These are phyloP conservation scores for Florisuga fusca DNA, from an alignment of 2,797 vertebrate genomes.

Conservation along the genomic window DNA sequence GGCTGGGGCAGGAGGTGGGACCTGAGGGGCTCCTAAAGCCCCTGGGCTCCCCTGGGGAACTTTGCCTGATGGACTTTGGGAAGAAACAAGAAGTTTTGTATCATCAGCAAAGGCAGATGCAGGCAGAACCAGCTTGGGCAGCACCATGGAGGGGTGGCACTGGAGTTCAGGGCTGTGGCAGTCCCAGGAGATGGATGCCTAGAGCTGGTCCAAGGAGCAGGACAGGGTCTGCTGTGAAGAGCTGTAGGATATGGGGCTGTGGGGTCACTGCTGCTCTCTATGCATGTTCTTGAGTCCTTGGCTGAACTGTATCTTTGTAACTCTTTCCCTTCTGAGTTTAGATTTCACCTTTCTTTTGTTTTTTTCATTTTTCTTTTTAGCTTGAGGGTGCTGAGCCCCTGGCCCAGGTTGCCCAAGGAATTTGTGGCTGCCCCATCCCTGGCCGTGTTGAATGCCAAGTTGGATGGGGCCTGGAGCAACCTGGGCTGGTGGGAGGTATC, in stretches of 20 bases:
- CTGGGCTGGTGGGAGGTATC: too few relatives aligned
- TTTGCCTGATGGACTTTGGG: not conserved
- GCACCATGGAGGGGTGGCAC: not conserved
- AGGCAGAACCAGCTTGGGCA: fast-evolving
- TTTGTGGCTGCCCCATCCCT: too few relatives aligned
- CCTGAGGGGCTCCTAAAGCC: fast-evolving
- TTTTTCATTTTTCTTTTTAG: too few relatives aligned
- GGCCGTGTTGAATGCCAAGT: too few relatives aligned
- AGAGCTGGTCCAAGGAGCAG: not conserved
- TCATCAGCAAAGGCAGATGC: not conserved
- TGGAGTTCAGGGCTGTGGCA: not conserved
- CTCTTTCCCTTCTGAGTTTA: not conserved
- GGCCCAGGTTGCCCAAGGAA: too few relatives aligned
- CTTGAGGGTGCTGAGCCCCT: too few relatives aligned
- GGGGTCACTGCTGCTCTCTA: not conserved
- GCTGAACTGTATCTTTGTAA: not conserved
- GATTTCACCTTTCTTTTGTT: not conserved
- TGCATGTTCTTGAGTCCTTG: not conserved
- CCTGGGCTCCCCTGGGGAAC: not conserved
- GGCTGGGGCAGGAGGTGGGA: not conserved
- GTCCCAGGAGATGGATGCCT: not conserved
- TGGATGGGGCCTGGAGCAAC: too few relatives aligned
- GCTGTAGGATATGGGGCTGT: fast-evolving
- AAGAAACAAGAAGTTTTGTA: not conserved
- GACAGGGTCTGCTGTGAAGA: not conserved